Conservation (phyloP, 2,888 invertebrate species). For the Oscheius myriophilus region DNA sequence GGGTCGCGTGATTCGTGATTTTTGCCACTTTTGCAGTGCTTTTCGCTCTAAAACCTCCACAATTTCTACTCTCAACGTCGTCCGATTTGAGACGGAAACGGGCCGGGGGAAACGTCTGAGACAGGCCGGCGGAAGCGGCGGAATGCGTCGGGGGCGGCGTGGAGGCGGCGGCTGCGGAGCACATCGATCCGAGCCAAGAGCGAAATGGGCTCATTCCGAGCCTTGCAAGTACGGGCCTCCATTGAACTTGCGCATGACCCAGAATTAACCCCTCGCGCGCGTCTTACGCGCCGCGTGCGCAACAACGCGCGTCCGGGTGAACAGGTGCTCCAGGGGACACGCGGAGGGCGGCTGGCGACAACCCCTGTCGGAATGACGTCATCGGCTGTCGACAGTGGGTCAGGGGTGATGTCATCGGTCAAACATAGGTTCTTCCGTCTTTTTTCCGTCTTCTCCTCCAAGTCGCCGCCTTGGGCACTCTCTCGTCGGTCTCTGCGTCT, state of each 20-base stretch:
- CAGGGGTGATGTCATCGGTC: neutral
- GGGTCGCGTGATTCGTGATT: too few relatives aligned
- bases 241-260: too few relatives aligned
- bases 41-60: neutral
- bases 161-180: constrained; percentile 26
- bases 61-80: neutral
- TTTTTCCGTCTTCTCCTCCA: neutral
- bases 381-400: constrained; percentile 2
- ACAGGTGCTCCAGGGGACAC: too few relatives aligned
- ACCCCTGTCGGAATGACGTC: constrained; percentile 10
- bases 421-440: neutral
- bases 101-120: neutral
- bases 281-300: too few relatives aligned
- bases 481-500: constrained; percentile 23
- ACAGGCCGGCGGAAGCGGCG: constrained; percentile 25
- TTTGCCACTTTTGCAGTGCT: too few relatives aligned
- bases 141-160: constrained; percentile 28
- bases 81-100: neutral
- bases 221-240: constrained; percentile 17
- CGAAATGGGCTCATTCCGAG: neutral
- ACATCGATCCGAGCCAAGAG: constrained; percentile 21
- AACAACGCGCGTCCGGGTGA: too few relatives aligned
- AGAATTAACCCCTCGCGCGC: too few relatives aligned
- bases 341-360: neutral
- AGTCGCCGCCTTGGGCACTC: constrained; percentile 1